phyloP scores from a whole-genome alignment of 2,888 invertebrate species.

The Gnatocerus cornutus region DNA sequence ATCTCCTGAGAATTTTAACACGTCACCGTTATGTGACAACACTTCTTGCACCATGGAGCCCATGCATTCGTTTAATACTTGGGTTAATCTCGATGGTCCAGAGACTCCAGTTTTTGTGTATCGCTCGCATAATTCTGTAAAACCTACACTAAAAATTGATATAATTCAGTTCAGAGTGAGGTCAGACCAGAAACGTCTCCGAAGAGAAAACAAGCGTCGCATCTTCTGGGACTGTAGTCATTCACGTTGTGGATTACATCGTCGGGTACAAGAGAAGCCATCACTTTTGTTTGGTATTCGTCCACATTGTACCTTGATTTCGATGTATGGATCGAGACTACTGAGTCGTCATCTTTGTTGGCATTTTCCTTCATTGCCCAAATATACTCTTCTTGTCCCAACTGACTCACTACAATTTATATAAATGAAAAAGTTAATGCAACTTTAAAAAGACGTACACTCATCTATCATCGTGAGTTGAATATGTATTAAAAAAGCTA shows the following conservation, averaged over 20 bases:
- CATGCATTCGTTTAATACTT: conserved; percentile 81
- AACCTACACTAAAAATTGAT: conserved; percentile 71
- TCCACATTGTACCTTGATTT: not conserved
- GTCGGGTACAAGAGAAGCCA: conserved; percentile 79
- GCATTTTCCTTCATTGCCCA: conserved; percentile 39
- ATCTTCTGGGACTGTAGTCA: conserved; percentile 73
- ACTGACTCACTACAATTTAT: conserved; percentile 23
- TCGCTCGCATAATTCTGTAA: conserved; percentile 78
- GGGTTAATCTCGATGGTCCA: conserved; percentile 81
- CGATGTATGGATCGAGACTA: not conserved
- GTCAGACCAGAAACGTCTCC: conserved; percentile 75
- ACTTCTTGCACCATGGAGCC: conserved; percentile 83
- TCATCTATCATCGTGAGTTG: conserved; percentile 29
- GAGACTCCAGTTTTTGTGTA: conserved; percentile 79
- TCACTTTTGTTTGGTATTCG: conserved; percentile 70
- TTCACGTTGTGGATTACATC: conserved; percentile 76
- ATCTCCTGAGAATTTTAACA: conserved; percentile 80
- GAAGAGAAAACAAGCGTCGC: conserved; percentile 76
- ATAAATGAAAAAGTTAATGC: not conserved
- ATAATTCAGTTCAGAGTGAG: not conserved
- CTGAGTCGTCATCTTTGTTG: not conserved
- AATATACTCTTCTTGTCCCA: conserved; percentile 44
- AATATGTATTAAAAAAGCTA: too few species aligned
- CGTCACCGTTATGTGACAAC: conserved; percentile 78
- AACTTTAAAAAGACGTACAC: conserved; percentile 8